Evolutionary conservation across 2,888 invertebrate genomes (phyloP).

Genomic region (Anthophora plumipes): DNA sequence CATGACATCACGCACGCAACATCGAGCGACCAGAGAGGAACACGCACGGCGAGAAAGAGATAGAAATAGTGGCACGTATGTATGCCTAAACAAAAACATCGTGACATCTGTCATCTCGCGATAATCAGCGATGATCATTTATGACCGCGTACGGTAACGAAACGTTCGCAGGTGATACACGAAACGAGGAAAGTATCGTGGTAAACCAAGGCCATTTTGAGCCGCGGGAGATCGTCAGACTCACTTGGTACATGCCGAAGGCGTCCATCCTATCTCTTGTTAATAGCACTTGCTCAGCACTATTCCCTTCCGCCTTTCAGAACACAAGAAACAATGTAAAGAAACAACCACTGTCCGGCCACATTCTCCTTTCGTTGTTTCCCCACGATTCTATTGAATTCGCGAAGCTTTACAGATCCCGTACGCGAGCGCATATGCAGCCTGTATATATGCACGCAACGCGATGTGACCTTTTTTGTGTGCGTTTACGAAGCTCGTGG

Average conservation of each 20-base stretch:
- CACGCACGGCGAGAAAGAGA: conserved; percentile 42
- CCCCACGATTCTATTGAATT: conserved; percentile 30
- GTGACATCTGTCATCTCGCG: conserved; percentile 61
- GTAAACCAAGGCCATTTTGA: conserved; percentile 79
- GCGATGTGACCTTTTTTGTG: conserved; percentile 56
- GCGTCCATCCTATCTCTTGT: conserved; percentile 79
- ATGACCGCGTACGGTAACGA: background rate
- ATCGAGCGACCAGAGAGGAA: conserved; percentile 41
- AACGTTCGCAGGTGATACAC: conserved; percentile 7
- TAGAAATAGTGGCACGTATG: conserved; percentile 18
- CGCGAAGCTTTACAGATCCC: conserved; percentile 19
- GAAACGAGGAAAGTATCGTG: conserved; percentile 30
- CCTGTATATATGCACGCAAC: conserved; percentile 16
- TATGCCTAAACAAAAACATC: conserved; percentile 62
- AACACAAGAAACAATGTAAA: conserved; percentile 32
- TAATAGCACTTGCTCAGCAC: conserved; percentile 21
- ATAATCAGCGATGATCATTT: conserved; percentile 10
- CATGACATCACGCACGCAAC: conserved; percentile 79
- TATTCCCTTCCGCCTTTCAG: conserved; percentile 9
- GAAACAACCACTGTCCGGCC: conserved; percentile 13
- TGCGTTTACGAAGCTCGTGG: conserved; percentile 58
- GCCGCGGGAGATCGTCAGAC: conserved; percentile 71
- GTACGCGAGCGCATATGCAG: conserved; percentile 43
- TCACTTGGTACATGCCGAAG: conserved; percentile 84
- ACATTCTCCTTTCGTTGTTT: conserved; percentile 47